A percentile compares a stretch with the other conserved stretches of the same genome.
Evolutionary conservation across 2,888 invertebrate genomes (phyloP).

Genomic region (Sesamia inferens): DNA sequence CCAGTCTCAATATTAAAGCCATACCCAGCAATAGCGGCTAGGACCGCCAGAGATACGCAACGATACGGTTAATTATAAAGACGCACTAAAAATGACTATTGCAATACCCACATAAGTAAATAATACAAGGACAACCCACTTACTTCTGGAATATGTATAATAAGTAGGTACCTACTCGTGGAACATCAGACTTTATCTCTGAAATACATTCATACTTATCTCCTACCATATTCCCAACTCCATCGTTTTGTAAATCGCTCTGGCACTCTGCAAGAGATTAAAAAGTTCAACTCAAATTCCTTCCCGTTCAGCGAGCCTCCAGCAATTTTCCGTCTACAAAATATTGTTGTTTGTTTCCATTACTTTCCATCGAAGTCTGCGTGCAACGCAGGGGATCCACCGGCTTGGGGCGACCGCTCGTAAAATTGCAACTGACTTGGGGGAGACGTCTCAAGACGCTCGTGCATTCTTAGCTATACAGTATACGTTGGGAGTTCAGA

Average conservation of each 20-base stretch:
- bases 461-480: conserved; percentile 84
- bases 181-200: not conserved
- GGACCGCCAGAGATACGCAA: not conserved
- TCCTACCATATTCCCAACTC: not conserved
- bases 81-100: too few species aligned
- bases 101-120: too few species aligned
- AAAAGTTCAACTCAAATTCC: conserved; percentile 51
- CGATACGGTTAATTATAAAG: not conserved
- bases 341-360: conserved; percentile 72
- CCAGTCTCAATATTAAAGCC: too few species aligned
- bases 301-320: conserved; percentile 31
- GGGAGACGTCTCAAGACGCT: conserved; percentile 88
- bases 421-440: conserved; percentile 87
- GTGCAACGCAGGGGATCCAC: conserved; percentile 72
- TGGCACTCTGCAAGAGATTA: conserved; percentile 36
- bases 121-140: too few species aligned
- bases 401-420: conserved; percentile 82
- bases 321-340: conserved; percentile 54
- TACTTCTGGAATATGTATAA: not conserved
- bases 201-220: not conserved
- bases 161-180: not conserved
- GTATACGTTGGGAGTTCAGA: conserved; percentile 63
- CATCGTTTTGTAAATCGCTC: conserved; percentile 4
- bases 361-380: conserved; percentile 67
- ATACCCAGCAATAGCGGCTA: not conserved